Evolutionary conservation across 2,113 vertebrate genomes (phyloP).

Genomic region (Channa maculata): DNA sequence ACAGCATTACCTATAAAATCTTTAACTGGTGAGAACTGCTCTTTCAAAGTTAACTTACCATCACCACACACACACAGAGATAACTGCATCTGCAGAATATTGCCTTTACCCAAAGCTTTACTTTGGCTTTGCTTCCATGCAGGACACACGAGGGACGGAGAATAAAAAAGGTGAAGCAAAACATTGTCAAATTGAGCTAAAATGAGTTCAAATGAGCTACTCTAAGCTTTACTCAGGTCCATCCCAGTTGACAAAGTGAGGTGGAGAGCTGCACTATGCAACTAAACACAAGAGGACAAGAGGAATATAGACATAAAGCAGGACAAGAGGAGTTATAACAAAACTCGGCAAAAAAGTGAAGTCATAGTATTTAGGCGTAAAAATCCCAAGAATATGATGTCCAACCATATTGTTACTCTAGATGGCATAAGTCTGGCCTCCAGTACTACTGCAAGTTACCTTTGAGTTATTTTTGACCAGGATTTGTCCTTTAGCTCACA

Average conservation of each 20-base stretch:
- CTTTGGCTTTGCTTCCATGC: constrained; percentile 21
- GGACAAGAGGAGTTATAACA: too few species aligned
- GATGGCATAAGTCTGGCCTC: too few species aligned
- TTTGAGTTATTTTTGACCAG: too few species aligned
- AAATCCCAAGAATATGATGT: too few species aligned
- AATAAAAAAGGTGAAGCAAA: constrained; percentile 30
- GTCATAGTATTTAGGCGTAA: too few species aligned
- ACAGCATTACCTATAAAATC: constrained; percentile 1
- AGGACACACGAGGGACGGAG: constrained; percentile 10
- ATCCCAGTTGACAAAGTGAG: constrained; percentile 22
- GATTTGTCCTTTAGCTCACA: too few species aligned
- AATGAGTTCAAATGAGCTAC: constrained; percentile 26
- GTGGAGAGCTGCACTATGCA: constrained; percentile 1
- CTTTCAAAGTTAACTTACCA: constrained; percentile 17
- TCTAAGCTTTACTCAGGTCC: constrained; percentile 32
- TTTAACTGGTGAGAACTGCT: not conserved
- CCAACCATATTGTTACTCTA: too few species aligned
- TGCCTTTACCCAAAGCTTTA: constrained; percentile 28
- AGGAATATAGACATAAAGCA: not conserved
- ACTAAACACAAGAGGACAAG: not conserved
- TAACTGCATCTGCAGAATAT: not conserved
- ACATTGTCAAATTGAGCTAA: constrained; percentile 44
- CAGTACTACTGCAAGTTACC: too few species aligned
- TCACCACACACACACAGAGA: not conserved
- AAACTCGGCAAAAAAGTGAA: too few species aligned